Base-by-base conservation (phyloP, 2,797 vertebrate genomes). In the Epinephelus awoara region DNA sequence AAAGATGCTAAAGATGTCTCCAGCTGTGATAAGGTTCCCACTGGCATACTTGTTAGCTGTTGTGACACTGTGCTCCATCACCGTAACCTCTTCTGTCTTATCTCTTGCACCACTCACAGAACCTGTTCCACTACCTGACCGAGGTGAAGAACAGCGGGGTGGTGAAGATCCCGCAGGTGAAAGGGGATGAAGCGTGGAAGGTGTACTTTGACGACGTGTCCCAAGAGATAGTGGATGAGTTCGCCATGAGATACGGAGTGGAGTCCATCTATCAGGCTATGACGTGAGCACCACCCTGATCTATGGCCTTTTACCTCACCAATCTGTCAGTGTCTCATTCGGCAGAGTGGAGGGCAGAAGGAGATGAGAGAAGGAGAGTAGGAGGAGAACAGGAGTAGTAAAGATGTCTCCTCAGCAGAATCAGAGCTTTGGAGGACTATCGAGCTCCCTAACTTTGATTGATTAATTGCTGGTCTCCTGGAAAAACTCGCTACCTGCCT, bases 191-290 rank as follows among this genome's bases (percentile, higher is more conserved):
- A 79, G 98, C 98, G 58, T 99, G 98, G 98, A 99, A 99, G 91
- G 98, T 99, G 80, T 99, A 99, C 93, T 99, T 96, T 86, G 97
- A 99, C 70, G 98, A 98, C 2, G 94, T 96, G 4, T 96, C 98
- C 15, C 98, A 99, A 85, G 98, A 99, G 95, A 99, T 99, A 73
- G 98, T 99, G 49, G 98, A 99, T 90, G 98, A 99, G 91, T 99
- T 99, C 67, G 98, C 98, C 79, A 98, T 99, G 96, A 97, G 98
- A 85, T 99, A 98, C 4, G 98, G 98, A 84, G 96, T 99, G 89
- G 98, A 99, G 90, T 97, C 97, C 86, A 99, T 99, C 95, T 99
- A 99, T 92, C 98, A 99, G 93, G 98, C 98, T 67, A 99, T 99
- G 98, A 99, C 98, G 98, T 99, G 88, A 97, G 98, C 98, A 88